Evolutionary conservation across 2,888 invertebrate species (phyloP).

Genomic region (Tiphia femorata): DNA sequence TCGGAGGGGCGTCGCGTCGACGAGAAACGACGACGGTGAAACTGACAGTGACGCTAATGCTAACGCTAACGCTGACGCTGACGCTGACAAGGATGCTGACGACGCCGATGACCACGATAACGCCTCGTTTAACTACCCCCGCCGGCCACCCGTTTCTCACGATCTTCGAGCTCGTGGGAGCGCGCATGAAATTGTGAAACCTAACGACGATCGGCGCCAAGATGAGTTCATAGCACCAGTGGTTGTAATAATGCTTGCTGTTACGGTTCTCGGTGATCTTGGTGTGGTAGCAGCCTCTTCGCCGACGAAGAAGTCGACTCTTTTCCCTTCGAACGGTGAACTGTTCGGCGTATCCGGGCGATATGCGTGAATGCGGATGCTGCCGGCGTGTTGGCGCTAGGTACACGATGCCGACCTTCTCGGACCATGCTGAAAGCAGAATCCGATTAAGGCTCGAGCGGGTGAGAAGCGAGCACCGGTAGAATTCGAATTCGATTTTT

Average conservation of each 20-base stretch:
- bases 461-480: too few species aligned
- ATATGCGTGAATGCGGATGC: constrained; percentile 39
- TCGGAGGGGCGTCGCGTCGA: too few species aligned
- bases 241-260: too few species aligned
- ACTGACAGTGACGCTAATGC: too few species aligned
- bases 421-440: constrained; percentile 48
- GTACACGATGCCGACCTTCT: constrained; percentile 45
- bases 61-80: too few species aligned
- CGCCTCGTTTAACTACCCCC: background rate
- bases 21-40: too few species aligned
- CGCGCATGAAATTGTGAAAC: constrained; percentile 11
- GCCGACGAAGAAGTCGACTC: constrained; percentile 8
- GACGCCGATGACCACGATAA: constrained; percentile 16
- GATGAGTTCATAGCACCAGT: too few species aligned
- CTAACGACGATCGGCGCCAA: too few species aligned
- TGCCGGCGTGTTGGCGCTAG: constrained; percentile 40
- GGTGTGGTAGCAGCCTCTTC: background rate
- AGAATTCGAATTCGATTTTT: too few species aligned
- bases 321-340: constrained; percentile 16
- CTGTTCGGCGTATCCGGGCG: constrained; percentile 33
- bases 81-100: constrained; percentile 12
- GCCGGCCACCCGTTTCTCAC: constrained; percentile 1
- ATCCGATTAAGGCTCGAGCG: too few species aligned
- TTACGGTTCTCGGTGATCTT: background rate
- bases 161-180: constrained; percentile 10